Evolutionary conservation across 64 coral and sea anemone species (phyloP).

Genomic region (Montipora cactus): DNA sequence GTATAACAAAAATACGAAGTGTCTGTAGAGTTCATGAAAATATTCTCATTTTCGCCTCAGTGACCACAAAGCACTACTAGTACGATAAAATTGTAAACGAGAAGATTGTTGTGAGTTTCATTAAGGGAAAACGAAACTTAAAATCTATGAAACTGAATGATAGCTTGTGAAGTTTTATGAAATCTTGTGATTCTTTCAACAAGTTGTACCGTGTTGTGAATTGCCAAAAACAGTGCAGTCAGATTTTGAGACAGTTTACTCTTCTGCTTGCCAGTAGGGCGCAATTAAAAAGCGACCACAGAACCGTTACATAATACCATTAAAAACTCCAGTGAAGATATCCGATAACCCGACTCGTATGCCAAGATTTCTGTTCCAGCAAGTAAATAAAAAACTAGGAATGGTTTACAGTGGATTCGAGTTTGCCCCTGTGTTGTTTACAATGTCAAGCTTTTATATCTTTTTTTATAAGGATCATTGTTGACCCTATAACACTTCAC

Average conservation of each 20-base stretch:
- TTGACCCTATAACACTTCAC: conserved; percentile 44
- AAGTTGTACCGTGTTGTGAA: background rate
- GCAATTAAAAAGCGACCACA: conserved; percentile 83
- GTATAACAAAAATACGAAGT: background rate
- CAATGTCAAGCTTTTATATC: background rate
- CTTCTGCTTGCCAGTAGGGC: conserved; percentile 72
- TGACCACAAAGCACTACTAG: conserved; percentile 20
- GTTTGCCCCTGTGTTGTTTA: background rate
- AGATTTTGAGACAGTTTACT: conserved; percentile 28
- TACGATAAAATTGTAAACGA: conserved; percentile 24
- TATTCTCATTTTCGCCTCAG: conserved; percentile 29
- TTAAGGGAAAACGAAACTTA: background rate
- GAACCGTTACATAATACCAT: conserved; percentile 31
- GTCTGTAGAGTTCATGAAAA: background rate
- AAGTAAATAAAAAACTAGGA: background rate
- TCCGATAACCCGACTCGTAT: background rate
- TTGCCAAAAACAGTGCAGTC: background rate
- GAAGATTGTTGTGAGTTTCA: background rate
- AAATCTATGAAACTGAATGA: background rate
- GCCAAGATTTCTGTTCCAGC: background rate
- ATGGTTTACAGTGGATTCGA: background rate
- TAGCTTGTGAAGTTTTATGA: background rate
- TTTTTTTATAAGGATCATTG: background rate
- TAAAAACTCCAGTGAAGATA: conserved; percentile 26
- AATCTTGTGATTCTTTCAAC: background rate